Base-by-base conservation (phyloP, 2,113 vertebrate species). In the Hypocryptadius cinnamomeus region DNA sequence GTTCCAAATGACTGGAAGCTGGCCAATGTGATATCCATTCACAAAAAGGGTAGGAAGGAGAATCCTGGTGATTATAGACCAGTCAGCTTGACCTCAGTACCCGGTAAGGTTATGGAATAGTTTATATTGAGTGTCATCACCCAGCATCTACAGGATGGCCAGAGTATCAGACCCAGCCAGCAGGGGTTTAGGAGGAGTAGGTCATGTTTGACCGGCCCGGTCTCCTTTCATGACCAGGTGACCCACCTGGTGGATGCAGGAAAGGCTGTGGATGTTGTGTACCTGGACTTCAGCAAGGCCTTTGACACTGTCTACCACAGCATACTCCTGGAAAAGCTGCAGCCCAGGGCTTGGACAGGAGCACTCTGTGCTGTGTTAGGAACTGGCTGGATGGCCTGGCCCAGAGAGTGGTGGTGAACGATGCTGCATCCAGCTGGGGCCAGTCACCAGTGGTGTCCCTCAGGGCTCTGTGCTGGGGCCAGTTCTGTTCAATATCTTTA, bases 61-160 rank as follows among this genome's bases (percentile, higher is more conserved):
- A 5, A n/a, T n/a, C 31, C 39, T 54, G 39, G 23, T 56, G 44
- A 44, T 27, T 44, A 21, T 5, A n/a, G 51, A 3, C 39, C 39
- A 72, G 17, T 44, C 2, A 72, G 30, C 13, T 16, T 42, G 50
- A 33, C 30, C 17, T 27, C 51, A 27, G 70, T 27, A n/a, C 23
- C 16, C 0, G 1, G 10, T 5, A n/a, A 72, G 5, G 15, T 24
- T 4, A 31, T 24, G 4, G 20, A 51, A 6, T 15, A 53, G 48
- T 71, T 53, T 18, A 40, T 8, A 8, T 0, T 31, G 21, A 8
- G 35, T 71, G 15, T 2, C 11, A 40, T 31, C 11, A 24, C 1
- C 0, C 28, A 70, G 15, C 11, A 13, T 4, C 4, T 22, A 31
- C 27, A 40, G 48, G 28, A 70, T 53, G 20, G 14, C 6, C 27